These are phyloP conservation scores for Echinops telfairi DNA, from an alignment of 2,113 vertebrate species.

Conservation along the genomic window DNA sequence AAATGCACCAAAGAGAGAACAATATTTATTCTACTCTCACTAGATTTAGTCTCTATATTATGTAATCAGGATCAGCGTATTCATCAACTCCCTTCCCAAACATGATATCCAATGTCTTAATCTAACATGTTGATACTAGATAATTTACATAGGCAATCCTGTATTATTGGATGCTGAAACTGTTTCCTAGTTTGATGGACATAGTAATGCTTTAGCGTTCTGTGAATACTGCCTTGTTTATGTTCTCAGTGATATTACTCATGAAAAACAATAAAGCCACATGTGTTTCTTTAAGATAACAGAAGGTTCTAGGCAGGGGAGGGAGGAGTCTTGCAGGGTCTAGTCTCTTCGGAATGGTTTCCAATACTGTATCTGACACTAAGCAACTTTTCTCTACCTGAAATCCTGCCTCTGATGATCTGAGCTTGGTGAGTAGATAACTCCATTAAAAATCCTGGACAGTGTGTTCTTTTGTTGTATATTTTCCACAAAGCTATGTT, in stretches of 20 bases:
- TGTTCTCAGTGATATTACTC: background rate
- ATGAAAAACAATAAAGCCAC: background rate
- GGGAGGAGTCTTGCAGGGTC: background rate
- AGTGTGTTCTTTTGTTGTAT: background rate
- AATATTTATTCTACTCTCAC: background rate
- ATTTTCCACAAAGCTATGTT: background rate
- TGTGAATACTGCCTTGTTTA: background rate
- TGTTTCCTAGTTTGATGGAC: background rate
- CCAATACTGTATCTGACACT: background rate
- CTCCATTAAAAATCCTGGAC: background rate
- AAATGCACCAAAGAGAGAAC: background rate
- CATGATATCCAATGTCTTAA: background rate
- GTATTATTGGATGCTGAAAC: background rate
- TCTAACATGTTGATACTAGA: background rate
- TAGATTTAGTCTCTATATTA: background rate
- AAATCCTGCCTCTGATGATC: background rate
- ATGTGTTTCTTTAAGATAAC: background rate
- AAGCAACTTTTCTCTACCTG: no score
- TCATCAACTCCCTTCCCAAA: background rate
- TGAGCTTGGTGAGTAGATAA: background rate
- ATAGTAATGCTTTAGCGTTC: background rate
- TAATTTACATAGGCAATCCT: background rate
- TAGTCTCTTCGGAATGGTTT: background rate
- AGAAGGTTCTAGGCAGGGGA: background rate
- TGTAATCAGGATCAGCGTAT: background rate